Evolutionary conservation across 2,797 vertebrate species (phyloP), one percentile per base, ranked within the genome.

Genomic region (Aulostomus chinensis): DNA sequence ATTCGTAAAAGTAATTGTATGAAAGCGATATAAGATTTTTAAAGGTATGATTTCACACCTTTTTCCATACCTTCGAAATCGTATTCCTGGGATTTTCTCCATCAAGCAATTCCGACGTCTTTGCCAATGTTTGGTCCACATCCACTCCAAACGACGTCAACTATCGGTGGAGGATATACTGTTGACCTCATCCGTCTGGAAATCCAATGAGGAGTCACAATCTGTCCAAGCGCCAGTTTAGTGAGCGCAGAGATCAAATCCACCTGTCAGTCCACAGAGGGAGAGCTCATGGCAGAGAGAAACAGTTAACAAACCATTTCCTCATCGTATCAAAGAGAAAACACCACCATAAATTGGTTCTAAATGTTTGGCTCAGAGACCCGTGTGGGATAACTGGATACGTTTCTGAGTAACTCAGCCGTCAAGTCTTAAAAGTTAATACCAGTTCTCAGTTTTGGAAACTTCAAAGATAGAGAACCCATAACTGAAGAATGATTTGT

Each of bases 241-340:
- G 1, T 9, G 47, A 54, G 62, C n/a, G 28, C 39, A 54, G 20
- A 47, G 64, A 48, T 69, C 51, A 37, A 9, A 52, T 36, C 40
- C 58, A 70, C 70, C 62, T 68, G 70, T 58, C 65, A 49, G 29
- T 42, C 31, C 10, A 11, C 11, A 13, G 29, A 36, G 22, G 12
- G 21, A 9, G 3, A n/a, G 13, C 30, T 5, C 8, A 25, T 22
- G 25, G 17, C 38, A 16, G 9, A 35, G n/a, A 33, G 35, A n/a
- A 58, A 9, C 9, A n/a, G n/a, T n/a, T n/a, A n/a, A n/a, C n/a
- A n/a, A n/a, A n/a, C n/a, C n/a, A n/a, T n/a, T n/a, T n/a, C n/a
- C n/a, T n/a, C n/a, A n/a, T n/a, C n/a, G n/a, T n/a, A n/a, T n/a
- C n/a, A n/a, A n/a, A n/a, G n/a, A n/a, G n/a, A n/a, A n/a, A n/a